Evolutionary conservation across 1,140 invertebrate species (phyloP).

Genomic region (Pygmarrhopalites habei): DNA sequence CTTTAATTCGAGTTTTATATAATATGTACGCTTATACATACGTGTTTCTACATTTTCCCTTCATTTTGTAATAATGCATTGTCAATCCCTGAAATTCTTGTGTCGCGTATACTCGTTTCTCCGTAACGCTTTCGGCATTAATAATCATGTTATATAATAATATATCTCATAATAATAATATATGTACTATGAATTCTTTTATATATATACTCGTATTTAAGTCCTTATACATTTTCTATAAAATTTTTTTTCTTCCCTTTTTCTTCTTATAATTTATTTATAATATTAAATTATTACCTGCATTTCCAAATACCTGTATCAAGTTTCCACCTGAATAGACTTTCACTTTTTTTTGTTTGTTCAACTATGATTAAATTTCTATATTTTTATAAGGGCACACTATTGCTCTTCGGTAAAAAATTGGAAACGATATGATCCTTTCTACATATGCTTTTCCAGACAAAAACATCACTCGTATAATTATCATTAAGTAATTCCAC

Average conservation of each 20-base stretch:
- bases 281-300: neutral
- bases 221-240: neutral
- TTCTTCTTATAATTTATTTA: neutral
- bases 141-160: neutral
- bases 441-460: no score
- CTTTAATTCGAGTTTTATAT: neutral
- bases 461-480: no score
- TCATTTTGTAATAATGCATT: neutral
- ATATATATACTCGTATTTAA: neutral
- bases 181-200: neutral
- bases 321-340: conserved; percentile 3
- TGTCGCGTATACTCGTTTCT: neutral
- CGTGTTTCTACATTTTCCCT: neutral
- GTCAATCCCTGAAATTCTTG: neutral
- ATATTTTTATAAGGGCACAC: conserved; percentile 8
- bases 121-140: neutral
- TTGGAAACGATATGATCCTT: neutral
- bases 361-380: no score
- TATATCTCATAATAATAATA: neutral
- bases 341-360: no score
- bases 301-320: conserved; percentile 15
- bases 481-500: no score
- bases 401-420: conserved; percentile 15
- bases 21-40: neutral
- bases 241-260: neutral